A percentile compares a stretch with the other conserved stretches of the same genome.
These are phyloP conservation scores for Ursus arctos DNA, from an alignment of 2,113 vertebrate genomes.

Conservation along the genomic window DNA sequence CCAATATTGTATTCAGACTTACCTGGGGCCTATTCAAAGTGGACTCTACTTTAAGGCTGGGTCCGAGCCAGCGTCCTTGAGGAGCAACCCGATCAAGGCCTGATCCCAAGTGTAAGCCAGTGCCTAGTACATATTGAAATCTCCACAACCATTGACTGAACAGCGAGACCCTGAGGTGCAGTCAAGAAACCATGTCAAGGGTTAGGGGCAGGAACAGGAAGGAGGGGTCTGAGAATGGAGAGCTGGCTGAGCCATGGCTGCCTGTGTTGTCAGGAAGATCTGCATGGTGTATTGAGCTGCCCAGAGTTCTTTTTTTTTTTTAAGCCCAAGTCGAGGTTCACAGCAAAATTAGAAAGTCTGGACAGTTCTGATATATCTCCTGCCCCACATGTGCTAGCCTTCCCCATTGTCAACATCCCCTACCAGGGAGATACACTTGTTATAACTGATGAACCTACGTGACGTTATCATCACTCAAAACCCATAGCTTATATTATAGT, in stretches of 20 bases:
- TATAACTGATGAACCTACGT: background rate
- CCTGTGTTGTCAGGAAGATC: background rate
- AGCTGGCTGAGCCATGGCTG: background rate
- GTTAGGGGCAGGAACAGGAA: background rate
- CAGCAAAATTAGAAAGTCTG: background rate
- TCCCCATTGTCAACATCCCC: background rate
- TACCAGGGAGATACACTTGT: background rate
- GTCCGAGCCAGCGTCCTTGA: background rate
- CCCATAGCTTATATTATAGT: background rate
- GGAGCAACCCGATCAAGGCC: background rate
- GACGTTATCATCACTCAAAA: background rate
- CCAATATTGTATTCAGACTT: background rate
- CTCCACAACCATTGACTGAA: background rate
- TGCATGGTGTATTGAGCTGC: background rate
- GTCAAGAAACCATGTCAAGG: background rate
- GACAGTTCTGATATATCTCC: background rate
- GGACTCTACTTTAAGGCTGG: background rate
- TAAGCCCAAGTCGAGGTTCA: constrained; percentile 2
- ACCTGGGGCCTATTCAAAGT: background rate
- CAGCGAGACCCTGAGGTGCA: background rate
- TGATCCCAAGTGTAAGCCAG: background rate
- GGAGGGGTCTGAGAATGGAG: background rate
- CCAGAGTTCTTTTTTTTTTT: background rate
- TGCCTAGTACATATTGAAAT: background rate
- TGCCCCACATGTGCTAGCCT: too few relatives aligned